Base-by-base conservation (phyloP, 2,113 vertebrate genomes). In the Pseudorhombus dupliciocellatus region DNA sequence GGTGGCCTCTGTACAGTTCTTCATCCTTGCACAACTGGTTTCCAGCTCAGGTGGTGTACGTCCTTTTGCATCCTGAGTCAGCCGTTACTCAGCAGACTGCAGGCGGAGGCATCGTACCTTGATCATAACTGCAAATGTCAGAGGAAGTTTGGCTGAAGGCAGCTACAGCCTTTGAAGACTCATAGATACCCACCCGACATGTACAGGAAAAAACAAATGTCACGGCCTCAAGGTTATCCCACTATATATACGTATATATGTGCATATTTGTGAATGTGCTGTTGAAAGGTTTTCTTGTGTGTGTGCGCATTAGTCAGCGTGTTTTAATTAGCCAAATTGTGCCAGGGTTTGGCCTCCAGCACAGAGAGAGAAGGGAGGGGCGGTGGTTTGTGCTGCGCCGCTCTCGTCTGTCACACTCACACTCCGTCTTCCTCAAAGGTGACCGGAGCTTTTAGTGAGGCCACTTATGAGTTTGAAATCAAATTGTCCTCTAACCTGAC, bases 241-340 rank as follows among this genome's bases (percentile, higher is more conserved):
- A 15, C 14, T 40, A 52, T 7, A 4, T 25, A 48, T 40, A 52
- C 9, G 6, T 25, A 48, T 48, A 25, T 21, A n/a, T 37, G 8
- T 59, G 22, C 0, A 2, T 4, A 18, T 66, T 1, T 42, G 21
- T 46, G 40, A 30, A 21, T 6, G 5, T 15, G 5, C 12, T 50
- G 37, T 75, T 56, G 10, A 31, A 40, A 53, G 4, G 28, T 48
- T 46, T 50, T 66, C 30, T 26, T 70, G 44, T 60, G 62, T 57
- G 24, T 37, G 53, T 40, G 67, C n/a, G 42, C 4, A 12, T 76
- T 80, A 76, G 64, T 62, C 85, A 26, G 87, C 78, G 46, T 59
- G 80, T 79, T 83, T 79, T 75, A 84, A 87, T 87, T 77, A 82
- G 70, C 78, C 55, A 79, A 87, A 87, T 74, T 73, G 66, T 80